These are phyloP conservation scores for Frankliniella fusca DNA, from an alignment of 2,888 invertebrate species.

Conservation along the genomic window DNA sequence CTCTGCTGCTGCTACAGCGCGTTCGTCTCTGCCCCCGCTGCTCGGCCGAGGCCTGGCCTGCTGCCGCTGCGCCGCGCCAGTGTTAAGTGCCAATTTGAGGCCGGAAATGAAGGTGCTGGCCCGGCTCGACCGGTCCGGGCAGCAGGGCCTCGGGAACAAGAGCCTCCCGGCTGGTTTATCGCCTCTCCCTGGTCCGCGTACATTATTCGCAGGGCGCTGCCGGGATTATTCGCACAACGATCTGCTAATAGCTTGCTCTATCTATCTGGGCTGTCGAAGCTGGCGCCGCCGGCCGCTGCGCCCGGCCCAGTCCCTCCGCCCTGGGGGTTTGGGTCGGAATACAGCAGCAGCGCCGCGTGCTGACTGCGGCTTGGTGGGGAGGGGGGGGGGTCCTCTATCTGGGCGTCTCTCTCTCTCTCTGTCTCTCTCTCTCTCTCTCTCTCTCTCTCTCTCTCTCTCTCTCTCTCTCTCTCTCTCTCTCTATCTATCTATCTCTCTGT, in stretches of 20 bases:
- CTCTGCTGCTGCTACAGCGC: no score
- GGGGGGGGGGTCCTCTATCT: no score
- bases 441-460: no score
- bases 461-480: no score
- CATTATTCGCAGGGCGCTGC: neutral
- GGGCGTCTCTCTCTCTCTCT: no score
- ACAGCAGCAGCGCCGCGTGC: no score
- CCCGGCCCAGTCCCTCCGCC: neutral
- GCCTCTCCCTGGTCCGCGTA: neutral
- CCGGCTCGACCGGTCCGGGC: neutral
- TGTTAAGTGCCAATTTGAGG: slow-evolving; percentile 22
- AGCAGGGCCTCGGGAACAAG: neutral
- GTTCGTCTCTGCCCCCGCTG: no score
- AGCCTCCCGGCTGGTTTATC: neutral
- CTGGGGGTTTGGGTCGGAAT: no score
- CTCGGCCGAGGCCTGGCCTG: no score
- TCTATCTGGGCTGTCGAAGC: slow-evolving; percentile 6
- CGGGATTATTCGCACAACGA: slow-evolving; percentile 10
- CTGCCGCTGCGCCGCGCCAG: neutral
- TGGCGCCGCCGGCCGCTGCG: neutral
- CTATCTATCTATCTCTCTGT: no score
- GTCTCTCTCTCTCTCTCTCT: no score
- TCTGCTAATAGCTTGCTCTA: neutral
- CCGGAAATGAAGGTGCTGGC: slow-evolving; percentile 18
- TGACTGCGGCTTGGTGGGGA: no score